phyloP scores from a whole-genome alignment of 2,888 invertebrate genomes.

The Dexiosoma caninum region DNA sequence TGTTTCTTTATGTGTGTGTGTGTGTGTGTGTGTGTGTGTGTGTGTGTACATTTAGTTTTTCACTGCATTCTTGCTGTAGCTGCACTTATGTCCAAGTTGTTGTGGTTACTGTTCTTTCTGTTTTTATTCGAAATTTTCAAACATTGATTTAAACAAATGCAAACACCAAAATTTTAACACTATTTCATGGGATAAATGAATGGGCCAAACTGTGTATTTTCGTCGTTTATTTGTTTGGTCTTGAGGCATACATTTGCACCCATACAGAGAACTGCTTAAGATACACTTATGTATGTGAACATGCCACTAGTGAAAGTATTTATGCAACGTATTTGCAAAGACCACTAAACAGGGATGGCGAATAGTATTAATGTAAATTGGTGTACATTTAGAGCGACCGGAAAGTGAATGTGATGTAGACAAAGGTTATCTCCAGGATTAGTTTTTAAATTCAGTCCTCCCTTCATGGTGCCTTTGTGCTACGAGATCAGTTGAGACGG shows the following conservation, averaged over 20 bases:
- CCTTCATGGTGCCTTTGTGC: no score
- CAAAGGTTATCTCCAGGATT: no score
- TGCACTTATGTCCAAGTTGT: conserved; percentile 58
- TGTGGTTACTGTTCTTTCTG: conserved; percentile 36
- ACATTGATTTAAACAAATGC: conserved; percentile 62
- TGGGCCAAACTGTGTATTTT: neutral
- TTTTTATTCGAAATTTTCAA: conserved; percentile 47
- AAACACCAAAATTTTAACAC: conserved; percentile 49
- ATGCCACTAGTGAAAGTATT: conserved; percentile 32
- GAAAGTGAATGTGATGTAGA: no score
- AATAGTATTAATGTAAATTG: neutral
- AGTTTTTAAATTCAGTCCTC: no score
- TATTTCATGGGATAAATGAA: conserved; percentile 4
- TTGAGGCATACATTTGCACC: conserved; percentile 20
- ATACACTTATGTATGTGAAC: conserved; percentile 36
- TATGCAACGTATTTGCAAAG: conserved; percentile 4
- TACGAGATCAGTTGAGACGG: no score
- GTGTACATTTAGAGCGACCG: neutral
- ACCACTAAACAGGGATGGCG: neutral
- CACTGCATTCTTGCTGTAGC: conserved; percentile 12
- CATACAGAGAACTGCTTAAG: neutral
- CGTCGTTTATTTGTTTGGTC: neutral
- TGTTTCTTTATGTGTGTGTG: no score
- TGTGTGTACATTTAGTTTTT: neutral
- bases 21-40: no score